Percentiles rank a stretch among this genome's conserved stretches.
Evolutionary conservation across 1,140 invertebrate species (phyloP).

Genomic region (Heliconius hewitsoni): DNA sequence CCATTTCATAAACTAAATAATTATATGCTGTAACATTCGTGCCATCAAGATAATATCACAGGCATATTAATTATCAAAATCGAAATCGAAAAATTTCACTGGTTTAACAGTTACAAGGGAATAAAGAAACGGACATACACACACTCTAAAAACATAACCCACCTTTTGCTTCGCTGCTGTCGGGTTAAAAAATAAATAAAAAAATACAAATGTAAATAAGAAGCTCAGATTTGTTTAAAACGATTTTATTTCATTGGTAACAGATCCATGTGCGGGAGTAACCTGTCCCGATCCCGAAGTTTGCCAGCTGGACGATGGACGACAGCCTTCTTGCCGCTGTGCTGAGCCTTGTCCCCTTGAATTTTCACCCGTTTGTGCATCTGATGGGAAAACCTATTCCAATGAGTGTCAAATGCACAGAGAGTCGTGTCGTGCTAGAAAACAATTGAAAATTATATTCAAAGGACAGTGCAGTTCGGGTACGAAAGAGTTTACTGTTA

Average conservation of each 20-base stretch:
- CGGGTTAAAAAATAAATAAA: too few relatives aligned
- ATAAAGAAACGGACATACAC: too few relatives aligned
- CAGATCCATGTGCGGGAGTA: constrained; percentile 91
- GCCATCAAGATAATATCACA: too few relatives aligned
- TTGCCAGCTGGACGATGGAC: constrained; percentile 90
- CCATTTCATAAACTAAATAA: too few relatives aligned
- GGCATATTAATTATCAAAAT: too few relatives aligned
- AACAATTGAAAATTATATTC: constrained; percentile 88
- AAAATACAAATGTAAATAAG: not conserved
- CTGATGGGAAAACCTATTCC: constrained; percentile 92
- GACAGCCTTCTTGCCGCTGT: constrained; percentile 90
- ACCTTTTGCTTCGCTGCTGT: too few relatives aligned
- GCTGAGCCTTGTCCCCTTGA: constrained; percentile 90
- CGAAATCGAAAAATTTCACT: too few relatives aligned
- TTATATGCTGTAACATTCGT: too few relatives aligned
- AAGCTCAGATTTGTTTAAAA: not conserved
- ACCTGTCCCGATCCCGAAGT: constrained; percentile 90
- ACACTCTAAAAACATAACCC: too few relatives aligned
- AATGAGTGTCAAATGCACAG: constrained; percentile 91
- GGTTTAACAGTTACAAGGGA: too few relatives aligned
- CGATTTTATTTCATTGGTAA: constrained; percentile 40
- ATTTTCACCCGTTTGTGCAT: constrained; percentile 92
- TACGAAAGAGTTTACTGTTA: constrained; percentile 57
- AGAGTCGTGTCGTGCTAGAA: constrained; percentile 88
- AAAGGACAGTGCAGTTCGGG: constrained; percentile 90